Evolutionary conservation across 2,113 vertebrate genomes (phyloP).

Genomic region (Onychostoma macrolepis): DNA sequence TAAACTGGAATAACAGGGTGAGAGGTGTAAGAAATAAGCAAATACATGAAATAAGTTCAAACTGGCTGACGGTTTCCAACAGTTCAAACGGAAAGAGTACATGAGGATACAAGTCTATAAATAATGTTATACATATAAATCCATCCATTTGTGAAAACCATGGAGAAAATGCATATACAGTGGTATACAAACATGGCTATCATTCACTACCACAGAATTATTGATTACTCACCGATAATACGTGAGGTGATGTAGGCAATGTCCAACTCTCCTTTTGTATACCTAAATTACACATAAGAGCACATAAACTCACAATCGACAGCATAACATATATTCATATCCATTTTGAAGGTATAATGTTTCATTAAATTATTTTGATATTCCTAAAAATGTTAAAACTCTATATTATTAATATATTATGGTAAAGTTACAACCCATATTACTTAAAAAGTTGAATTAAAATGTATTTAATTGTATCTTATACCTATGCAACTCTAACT

Average conservation of each 20-base stretch:
- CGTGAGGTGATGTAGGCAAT: constrained; percentile 97
- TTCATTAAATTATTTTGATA: not conserved
- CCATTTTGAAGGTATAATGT: not conserved
- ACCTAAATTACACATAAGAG: constrained; percentile 75
- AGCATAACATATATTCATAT: constrained; percentile 1
- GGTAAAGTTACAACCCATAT: not conserved
- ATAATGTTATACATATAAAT: not conserved
- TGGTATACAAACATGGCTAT: not conserved
- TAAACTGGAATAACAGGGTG: not conserved
- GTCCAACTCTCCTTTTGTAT: constrained; percentile 97
- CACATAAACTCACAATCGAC: not conserved
- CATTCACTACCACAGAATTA: not conserved
- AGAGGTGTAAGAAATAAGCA: not conserved
- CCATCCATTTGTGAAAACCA: not conserved
- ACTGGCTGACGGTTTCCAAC: not conserved
- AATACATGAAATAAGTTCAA: not conserved
- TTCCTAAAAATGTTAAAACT: not conserved
- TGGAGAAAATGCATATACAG: not conserved
- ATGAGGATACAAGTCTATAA: not conserved
- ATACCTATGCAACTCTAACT: not conserved
- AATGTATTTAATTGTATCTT: not conserved
- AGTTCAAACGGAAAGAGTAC: not conserved
- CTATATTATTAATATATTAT: not conserved
- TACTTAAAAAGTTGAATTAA: not conserved
- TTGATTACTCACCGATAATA: constrained; percentile 88